Evolutionary conservation across 1,140 invertebrate species (phyloP), one percentile per base, ranked within the genome.

Genomic region (Zaprionus tsacasi): DNA sequence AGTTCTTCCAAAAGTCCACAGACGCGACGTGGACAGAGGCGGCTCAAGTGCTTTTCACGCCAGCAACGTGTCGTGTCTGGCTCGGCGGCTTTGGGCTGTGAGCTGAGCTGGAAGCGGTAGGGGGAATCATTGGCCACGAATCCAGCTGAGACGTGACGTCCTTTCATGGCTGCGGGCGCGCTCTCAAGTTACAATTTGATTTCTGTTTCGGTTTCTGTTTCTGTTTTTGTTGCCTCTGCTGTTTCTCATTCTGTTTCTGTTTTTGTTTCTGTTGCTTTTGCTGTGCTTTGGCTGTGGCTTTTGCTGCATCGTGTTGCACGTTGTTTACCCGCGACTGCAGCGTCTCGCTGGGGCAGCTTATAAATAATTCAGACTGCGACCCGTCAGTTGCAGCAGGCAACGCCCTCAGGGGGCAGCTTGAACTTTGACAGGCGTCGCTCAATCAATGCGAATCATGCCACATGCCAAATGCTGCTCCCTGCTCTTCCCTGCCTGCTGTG

Each of bases 31-130:
- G 1, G 27, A 30, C 27, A 30, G 27, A 30, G 33, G 33, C 33
- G 65, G 70, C 82, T 81, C 77, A 87, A 87, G 83, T 83, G 80
- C 83, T 82, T 86, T 85, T 86, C 82, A 80, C 83, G 80, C 83
- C 79, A 61, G 50, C 69, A 69, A 21, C 58, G 58, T 68, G 72
- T 71, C 72, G 65, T 74, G 71, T 72, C 73, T 71, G 71, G 71
- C 69, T 66, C 71, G 66, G 73, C 74, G 79, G 70, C 79, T 75
- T 75, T 78, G 70, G 70, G 30, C 58, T 48, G 70, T 48, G 61
- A 43, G 38, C 36, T 33, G 30, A 6, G 17, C 6, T 21, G n/a
- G n/a, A n/a, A n/a, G 13, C 11, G 10, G 13, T 6, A 15, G 43
- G 12, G 66, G 63, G 7, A 17, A 40, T 30, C 21, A 21, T 2